Base-by-base conservation (phyloP, 2,113 vertebrate genomes). In the Marmota flaviventris region DNA sequence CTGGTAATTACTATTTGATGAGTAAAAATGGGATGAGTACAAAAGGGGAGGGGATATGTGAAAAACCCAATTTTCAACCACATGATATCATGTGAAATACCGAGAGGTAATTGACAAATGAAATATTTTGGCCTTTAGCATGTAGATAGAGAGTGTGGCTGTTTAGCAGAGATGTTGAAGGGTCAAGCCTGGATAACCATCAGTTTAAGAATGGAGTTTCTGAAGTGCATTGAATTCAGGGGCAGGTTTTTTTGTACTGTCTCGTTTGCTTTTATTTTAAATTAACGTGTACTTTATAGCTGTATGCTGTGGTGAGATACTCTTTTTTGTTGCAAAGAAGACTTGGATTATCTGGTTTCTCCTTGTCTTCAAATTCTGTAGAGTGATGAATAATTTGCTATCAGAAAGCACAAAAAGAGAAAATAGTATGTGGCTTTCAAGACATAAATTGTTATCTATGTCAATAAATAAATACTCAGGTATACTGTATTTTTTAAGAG, bases 1-100 rank as follows among this genome's bases (percentile, higher is more conserved):
- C 89, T 90, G 34, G 32, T 37, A 58, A 34, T 92, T 91, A 32
- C 29, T 85, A 89, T 85, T 78, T 53, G 56, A 90, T 93, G 53
- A 83, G 27, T 90, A 89, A 90, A 76, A 91, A 39, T 91, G 39
- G 16, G 39, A n/a, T 79, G 58, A 61, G 11, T 69, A 56, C 63
- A 70, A 48, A 70, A 34, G 14, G 70, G 69, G 32, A 69, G 34
- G 48, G 42, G 45, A 67, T 82, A 29, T 37, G 53, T 27, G 56
- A 45, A 75, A 75, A 90, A 61, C 32, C n/a, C 45, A 79, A 5
- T 92, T 79, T 93, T 58, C 56, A 72, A 16, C 67, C 61, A 39
- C 4, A 9, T 81, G 73, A 17, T 7, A 45, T 81, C 37, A 37
- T 67, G 65, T 72, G 37, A 17, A 27, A 79, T 67, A 24, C 53